These are phyloP conservation scores for Aegotheles bennettii DNA, from an alignment of 2,113 vertebrate species.

Conservation along the genomic window DNA sequence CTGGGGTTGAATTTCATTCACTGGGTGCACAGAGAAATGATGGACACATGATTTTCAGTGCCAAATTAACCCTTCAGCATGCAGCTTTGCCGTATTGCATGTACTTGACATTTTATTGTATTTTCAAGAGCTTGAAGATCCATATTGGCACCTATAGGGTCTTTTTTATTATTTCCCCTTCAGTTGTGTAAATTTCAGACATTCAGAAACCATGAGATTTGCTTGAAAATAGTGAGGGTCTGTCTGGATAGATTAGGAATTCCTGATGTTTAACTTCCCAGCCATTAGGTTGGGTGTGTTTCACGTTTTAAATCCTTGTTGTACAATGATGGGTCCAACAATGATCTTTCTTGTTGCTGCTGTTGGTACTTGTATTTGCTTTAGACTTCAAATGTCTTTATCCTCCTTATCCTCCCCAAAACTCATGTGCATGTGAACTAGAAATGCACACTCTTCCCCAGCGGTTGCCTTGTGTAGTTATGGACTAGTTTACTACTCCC, in stretches of 20 bases:
- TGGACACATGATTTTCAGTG: neutral
- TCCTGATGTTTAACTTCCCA: neutral
- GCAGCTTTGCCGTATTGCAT: neutral
- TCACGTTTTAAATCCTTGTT: neutral
- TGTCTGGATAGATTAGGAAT: neutral
- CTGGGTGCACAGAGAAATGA: rapidly evolving
- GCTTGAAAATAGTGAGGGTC: neutral
- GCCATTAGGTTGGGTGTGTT: neutral
- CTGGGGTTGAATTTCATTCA: neutral
- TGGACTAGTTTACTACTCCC: neutral
- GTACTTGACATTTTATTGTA: neutral
- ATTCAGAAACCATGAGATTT: neutral
- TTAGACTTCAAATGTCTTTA: neutral
- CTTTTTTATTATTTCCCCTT: neutral
- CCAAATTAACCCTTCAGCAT: neutral
- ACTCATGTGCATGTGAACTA: neutral
- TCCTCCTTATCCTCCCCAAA: neutral
- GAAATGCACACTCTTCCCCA: neutral
- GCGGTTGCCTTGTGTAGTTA: neutral
- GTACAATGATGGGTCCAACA: neutral
- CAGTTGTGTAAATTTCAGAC: neutral
- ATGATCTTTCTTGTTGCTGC: neutral
- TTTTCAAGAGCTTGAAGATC: neutral
- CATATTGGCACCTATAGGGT: neutral
- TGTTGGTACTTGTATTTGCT: neutral